phyloP scores from a whole-genome alignment of 2,888 invertebrate species.

The Argynnis bischoffii region DNA sequence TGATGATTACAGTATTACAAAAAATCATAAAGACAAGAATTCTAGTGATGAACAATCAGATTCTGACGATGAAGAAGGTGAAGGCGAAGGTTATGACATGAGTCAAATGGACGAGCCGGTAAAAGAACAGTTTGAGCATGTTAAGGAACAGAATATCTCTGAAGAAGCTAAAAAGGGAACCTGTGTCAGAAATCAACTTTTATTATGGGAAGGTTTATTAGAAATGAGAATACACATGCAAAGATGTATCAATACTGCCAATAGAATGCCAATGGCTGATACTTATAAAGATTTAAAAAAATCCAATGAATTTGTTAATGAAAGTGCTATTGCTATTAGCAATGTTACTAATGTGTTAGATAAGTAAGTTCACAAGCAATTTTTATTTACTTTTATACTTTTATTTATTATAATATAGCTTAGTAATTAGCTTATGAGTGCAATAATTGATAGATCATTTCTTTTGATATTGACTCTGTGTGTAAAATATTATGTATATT shows the following conservation, averaged over 20 bases:
- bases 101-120: conserved; percentile 72
- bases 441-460: too few relatives aligned
- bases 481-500: too few relatives aligned
- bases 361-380: conserved; percentile 64
- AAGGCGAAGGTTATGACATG: conserved; percentile 69
- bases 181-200: conserved; percentile 86
- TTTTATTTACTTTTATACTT: neutral
- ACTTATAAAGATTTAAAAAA: conserved; percentile 72
- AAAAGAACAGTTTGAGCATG: conserved; percentile 81
- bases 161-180: conserved; percentile 85
- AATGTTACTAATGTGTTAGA: conserved; percentile 84
- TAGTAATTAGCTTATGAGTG: neutral
- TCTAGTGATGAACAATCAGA: conserved; percentile 36
- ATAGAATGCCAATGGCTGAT: conserved; percentile 88
- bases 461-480: too few relatives aligned
- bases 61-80: conserved; percentile 51
- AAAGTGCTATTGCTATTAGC: conserved; percentile 75
- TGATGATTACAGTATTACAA: conserved; percentile 45
- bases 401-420: neutral
- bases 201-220: conserved; percentile 92
- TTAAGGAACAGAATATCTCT: conserved; percentile 78
- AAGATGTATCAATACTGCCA: conserved; percentile 88
- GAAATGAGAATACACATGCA: conserved; percentile 95
- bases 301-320: conserved; percentile 77
- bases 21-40: conserved; percentile 40